These are phyloP conservation scores for Crotalus helleri DNA, from an alignment of 2,113 vertebrate genomes.

Conservation along the genomic window DNA sequence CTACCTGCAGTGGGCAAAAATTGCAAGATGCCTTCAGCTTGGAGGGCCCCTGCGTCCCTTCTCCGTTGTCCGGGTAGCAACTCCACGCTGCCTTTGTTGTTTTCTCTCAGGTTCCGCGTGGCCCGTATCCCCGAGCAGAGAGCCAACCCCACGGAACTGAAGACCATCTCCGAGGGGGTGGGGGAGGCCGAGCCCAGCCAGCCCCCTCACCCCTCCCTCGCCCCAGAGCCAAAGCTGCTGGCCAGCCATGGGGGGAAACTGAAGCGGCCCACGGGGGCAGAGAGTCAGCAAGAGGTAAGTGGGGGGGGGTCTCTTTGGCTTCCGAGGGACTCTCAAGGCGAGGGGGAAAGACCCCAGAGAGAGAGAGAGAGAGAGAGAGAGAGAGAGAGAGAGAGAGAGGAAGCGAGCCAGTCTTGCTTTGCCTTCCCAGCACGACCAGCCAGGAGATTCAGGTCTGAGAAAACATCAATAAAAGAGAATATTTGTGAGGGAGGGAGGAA, in stretches of 20 bases:
- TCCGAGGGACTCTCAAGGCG: too few species aligned
- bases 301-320: not conserved
- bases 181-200: constrained; percentile 49
- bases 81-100: not conserved
- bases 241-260: constrained; percentile 64
- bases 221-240: constrained; percentile 65
- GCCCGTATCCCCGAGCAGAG: constrained; percentile 88
- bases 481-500: not conserved
- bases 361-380: too few species aligned
- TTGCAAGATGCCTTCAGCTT: too few species aligned
- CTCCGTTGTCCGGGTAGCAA: not conserved
- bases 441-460: not conserved
- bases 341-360: too few species aligned
- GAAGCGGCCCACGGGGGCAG: constrained; percentile 39
- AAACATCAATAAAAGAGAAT: not conserved
- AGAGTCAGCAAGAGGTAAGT: constrained; percentile 67
- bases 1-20: too few species aligned
- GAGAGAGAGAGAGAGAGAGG: too few species aligned
- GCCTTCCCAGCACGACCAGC: not conserved
- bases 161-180: constrained; percentile 43
- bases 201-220: constrained; percentile 45
- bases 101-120: constrained; percentile 82
- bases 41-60: too few species aligned
- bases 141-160: constrained; percentile 58
- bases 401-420: not conserved